Base-by-base conservation (phyloP, 2,797 vertebrate species). In the Myoxocephalus aenaeus region DNA sequence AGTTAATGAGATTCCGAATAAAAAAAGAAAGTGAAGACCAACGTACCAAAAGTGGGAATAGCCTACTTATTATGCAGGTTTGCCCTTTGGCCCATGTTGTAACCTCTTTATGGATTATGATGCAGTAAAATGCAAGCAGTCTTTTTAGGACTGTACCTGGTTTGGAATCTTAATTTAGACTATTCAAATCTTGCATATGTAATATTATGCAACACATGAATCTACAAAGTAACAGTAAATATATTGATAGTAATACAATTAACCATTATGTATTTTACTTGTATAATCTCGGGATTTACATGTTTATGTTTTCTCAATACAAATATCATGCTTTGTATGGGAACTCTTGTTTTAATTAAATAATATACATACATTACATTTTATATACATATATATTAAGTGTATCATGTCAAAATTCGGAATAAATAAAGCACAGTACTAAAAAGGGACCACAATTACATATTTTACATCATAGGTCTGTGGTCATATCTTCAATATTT, bases 401-500 rank as follows among this genome's bases (percentile, higher is more conserved):
- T 17, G 22, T 9, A 62, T 40, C 3, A 51, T 27, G 1, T 13
- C 11, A n/a, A 13, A 5, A 15, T 44, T 22, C 17, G 9, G 14
- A 6, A 58, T 0, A 50, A 75, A 17, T 54, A 56, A 56, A 44
- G 5, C 22, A 66, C 5, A 29, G 9, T 20, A 59, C 13, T 17
- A 18, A 46, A 46, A 1, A 69, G 9, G 22, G 27, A 57, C 11
- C 20, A 1, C 2, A 11, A 15, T 11, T 25, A 9, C 17, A 32
- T 32, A 2, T 44, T 63, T 38, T 64, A 48, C 20, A 7, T 1
- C n/a, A 36, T 11, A 42, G 2, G 8, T 48, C 34, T 50, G 2
- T 27, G 29, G 36, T 54, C 44, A 53, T 65, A 34, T 65, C 25
- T 63, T 59, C 20, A 54, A 62, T 7, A 46, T 61, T 46, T 65